Base-by-base conservation (phyloP, 2,888 invertebrate species). In the Acronicta psi region DNA sequence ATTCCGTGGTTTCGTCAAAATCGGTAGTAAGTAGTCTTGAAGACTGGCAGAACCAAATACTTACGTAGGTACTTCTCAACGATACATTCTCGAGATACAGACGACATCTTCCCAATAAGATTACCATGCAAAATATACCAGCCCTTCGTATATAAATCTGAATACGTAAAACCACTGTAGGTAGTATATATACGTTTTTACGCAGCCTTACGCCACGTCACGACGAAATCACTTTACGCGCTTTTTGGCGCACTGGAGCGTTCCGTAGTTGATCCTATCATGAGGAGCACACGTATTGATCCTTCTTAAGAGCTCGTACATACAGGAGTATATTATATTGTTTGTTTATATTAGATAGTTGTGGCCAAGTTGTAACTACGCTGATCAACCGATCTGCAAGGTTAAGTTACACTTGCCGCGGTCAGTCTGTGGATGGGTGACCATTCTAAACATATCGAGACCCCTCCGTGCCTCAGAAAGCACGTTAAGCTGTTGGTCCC, bases 261-360 rank as follows among this genome's bases (percentile, higher is more conserved):
- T 52, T 53, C 44, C 43, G 18, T 34, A 51, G 59, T 55, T 59
- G 59, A 46, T 58, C 38, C 17, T 41, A 63, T 63, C 56, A 51
- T 20, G 36, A 52, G 41, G n/a, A 31, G 45, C 38, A 16, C 23
- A 25, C 13, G 25, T 51, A 68, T 68, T 45, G 56, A 63, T 56
- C 52, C 41, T 45, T 44, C 29, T 34, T 23, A 49, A 45, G 44
- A 56, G 58, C 42, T 38, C 31, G 29, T 13, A 41, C 34, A 14
- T 42, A 42, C 29, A 43, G 11, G 3, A 34, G 0, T 16, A 20
- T 31, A 8, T 20, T 25, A 29, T 17, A 34, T 34, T 42, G n/a
- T 65, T 34, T 18, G 17, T 42, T 16, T 13, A 31, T 7, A 23
- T 4, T 7, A 23, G 7, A 23, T 20, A 20, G 20, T 2, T n/a